A percentile compares a stretch with the other conserved stretches of the same genome.
Evolutionary conservation across 2,888 invertebrate species (phyloP).

Genomic region (Pristionchus mayeri): DNA sequence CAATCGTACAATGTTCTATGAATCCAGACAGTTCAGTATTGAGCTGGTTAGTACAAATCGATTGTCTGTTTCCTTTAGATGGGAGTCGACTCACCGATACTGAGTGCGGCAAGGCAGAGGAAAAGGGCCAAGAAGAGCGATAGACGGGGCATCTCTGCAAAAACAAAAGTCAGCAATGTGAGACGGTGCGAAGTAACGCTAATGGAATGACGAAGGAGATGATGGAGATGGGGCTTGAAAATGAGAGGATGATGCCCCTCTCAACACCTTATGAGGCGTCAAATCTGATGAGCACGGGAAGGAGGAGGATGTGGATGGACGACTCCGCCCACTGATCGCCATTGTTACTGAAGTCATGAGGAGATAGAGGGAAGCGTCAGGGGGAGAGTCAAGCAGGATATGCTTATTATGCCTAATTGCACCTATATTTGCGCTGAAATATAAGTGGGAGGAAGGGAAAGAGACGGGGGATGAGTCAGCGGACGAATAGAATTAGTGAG

Average conservation of each 20-base stretch:
- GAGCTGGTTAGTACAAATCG: too few relatives aligned
- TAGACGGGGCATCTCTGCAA: background rate
- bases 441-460: slow-evolving; percentile 14
- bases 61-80: background rate
- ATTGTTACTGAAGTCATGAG: background rate
- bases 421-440: slow-evolving; percentile 11
- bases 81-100: background rate
- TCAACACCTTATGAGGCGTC: slow-evolving; percentile 8
- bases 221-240: background rate
- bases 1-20: too few relatives aligned
- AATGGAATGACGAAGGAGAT: background rate
- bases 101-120: background rate
- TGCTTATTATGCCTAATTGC: slow-evolving; percentile 35
- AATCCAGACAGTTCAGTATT: too few relatives aligned
- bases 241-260: background rate
- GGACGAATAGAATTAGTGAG: background rate
- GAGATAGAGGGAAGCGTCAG: background rate
- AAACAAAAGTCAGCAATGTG: background rate
- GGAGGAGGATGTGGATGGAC: background rate
- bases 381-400: background rate
- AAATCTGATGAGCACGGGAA: background rate
- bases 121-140: slow-evolving; percentile 27
- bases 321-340: slow-evolving; percentile 35
- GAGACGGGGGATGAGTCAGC: background rate
- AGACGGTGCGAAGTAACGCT: background rate